These are phyloP conservation scores for Magallana nippona DNA, from an alignment of 2,888 invertebrate genomes.

Conservation along the genomic window DNA sequence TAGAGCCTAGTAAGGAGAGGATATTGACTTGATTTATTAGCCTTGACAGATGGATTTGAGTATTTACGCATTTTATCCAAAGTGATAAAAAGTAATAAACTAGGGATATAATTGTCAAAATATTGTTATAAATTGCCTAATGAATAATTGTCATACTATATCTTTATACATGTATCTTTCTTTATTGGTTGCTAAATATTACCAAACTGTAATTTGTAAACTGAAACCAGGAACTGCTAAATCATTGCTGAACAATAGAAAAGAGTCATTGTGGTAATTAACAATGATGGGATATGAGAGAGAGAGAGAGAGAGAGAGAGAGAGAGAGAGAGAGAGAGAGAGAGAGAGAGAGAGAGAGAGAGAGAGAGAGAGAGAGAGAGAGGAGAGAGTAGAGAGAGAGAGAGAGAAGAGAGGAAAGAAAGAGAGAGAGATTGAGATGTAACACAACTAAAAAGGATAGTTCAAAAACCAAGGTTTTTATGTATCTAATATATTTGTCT, in stretches of 20 bases:
- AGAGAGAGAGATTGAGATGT: background rate
- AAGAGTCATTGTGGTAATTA: background rate
- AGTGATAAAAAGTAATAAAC: slow-evolving; percentile 12
- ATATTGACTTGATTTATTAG: background rate
- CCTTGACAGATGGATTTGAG: background rate
- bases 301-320: background rate
- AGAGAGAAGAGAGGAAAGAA: slow-evolving; percentile 17
- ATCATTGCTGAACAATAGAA: no score
- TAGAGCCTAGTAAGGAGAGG: background rate
- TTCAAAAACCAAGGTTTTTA: background rate
- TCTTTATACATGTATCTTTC: no score
- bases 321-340: no score
- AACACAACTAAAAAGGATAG: background rate
- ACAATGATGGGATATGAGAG: background rate
- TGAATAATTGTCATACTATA: background rate
- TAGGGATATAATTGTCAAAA: slow-evolving; percentile 11
- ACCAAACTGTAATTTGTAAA: no score
- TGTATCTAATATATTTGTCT: no score
- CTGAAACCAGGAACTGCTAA: no score
- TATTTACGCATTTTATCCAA: background rate
- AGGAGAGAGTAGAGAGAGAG: background rate
- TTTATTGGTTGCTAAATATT: no score
- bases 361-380: background rate
- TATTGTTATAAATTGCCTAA: background rate
- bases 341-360: slow-evolving; percentile 1